phyloP scores from a whole-genome alignment of 2,888 invertebrate species.

The Drosophila nr. fundita region DNA sequence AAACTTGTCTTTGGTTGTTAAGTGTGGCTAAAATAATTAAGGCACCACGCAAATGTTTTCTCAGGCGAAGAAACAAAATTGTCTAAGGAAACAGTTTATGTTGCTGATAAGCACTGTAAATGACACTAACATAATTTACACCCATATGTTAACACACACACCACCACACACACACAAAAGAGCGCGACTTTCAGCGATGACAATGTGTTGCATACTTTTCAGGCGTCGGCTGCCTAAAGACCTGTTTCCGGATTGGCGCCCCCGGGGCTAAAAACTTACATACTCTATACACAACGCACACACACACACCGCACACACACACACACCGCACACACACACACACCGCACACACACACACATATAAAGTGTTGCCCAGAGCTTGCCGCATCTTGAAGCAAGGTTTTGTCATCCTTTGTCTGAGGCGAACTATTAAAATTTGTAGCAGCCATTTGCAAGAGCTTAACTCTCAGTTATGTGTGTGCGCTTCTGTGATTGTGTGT shows the following conservation, averaged over 20 bases:
- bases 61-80: conserved; percentile 5
- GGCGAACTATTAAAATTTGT: conserved; percentile 60
- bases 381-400: conserved; percentile 42
- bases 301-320: not conserved
- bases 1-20: conserved; percentile 7
- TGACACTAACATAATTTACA: conserved; percentile 34
- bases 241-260: conserved; percentile 49
- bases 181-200: conserved; percentile 25
- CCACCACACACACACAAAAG: conserved; percentile 3
- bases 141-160: not conserved
- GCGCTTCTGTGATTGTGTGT: conserved; percentile 9
- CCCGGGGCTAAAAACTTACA: conserved; percentile 22
- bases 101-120: conserved; percentile 44
- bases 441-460: conserved; percentile 47
- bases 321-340: conserved; percentile 15
- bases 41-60: not conserved
- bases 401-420: conserved; percentile 51
- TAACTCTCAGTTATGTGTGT: conserved; percentile 17
- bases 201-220: conserved; percentile 65
- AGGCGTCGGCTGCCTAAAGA: conserved; percentile 46
- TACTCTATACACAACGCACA: conserved; percentile 12
- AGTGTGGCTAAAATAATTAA: conserved; percentile 1
- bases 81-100: conserved; percentile 32
- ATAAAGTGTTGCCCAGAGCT: conserved; percentile 28
- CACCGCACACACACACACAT: conserved; percentile 6